Evolutionary conservation across 37 sponge, comb jelly and placozoan species (phyloP), one percentile per base, ranked within the genome.

Genomic region (Bolinopsis microptera): DNA sequence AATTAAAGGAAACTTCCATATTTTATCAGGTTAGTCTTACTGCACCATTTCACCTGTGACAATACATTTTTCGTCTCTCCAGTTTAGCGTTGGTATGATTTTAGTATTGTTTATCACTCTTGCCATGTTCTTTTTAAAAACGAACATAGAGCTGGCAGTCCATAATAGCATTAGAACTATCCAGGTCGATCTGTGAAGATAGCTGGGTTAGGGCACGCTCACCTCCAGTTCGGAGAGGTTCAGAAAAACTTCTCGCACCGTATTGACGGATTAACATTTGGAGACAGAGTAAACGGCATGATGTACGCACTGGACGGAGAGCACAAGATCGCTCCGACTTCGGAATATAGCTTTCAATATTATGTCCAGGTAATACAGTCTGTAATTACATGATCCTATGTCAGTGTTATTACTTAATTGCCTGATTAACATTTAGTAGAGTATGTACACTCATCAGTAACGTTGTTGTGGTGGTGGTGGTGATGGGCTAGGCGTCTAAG

Each of bases 1-100:
- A 41, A 48, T 86, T 21, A 86, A 86, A 34, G 90, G 90, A 86
- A 86, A 86, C 61, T 86, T 86, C 61, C 90, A 86, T 86, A 86
- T 86, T n/a, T 30, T 86, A 2, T 86, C 90, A 13, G 90, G 90
- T 39, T 27, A 8, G 82, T 80, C 23, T 16, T 61, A n/a, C 68
- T 22, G 21, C 21, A 21, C 18, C 13, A 67, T 67, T 67, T 67
- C 18, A 67, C 68, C 13, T 67, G 68, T 67, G 68, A 67, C 68
- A 67, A 67, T 22, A 22, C 21, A 22, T 22, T 22, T 22, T 67
- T 67, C 18, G 68, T 22, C 13, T 67, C 18, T 21, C 13, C 13
- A 67, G 68, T 67, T 67, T 22, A 67, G 21, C 21, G 68, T 67
- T 21, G 21, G 68, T 67, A 22, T n/a, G n/a, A n/a, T n/a, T n/a